Evolutionary conservation across 2,113 vertebrate species (phyloP), one percentile per base, ranked within the genome.

Genomic region (Amblyornis subalaris): DNA sequence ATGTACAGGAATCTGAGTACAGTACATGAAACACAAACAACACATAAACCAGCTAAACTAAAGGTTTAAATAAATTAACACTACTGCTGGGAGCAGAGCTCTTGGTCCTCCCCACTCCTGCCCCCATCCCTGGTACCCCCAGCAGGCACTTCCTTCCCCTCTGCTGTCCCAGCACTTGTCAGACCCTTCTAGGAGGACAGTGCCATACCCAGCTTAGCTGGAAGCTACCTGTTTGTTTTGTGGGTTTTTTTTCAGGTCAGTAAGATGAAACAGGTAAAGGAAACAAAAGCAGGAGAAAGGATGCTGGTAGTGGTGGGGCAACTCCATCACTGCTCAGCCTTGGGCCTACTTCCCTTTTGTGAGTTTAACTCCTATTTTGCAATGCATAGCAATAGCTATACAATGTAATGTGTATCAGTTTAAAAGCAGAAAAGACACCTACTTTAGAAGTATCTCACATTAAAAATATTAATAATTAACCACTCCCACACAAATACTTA

Each of bases 161-260:
- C 35, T 50, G 44, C 25, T 33, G 26, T 28, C 29, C 45, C 57
- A 66, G 19, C 47, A 36, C 25, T 23, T 44, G 28, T 54, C 38
- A 82, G 47, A 58, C 3, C 22, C 22, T 13, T 66, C 21, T 8
- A 61, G 11, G 54, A 64, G 12, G 12, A 65, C 17, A 47, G 23
- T 14, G 58, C 61, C 25, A 54, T 2, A 33, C 9, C 11, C 38
- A 82, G 8, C 14, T 57, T 6, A 2, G 51, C 10, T 25, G 20
- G 38, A 66, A 82, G 62, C 21, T 16, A 15, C 10, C 42, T 21
- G 2, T 24, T 57, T 35, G 12, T 36, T 74, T 47, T 45, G 28
- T 33, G 11, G 7, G 2, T 3, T 1, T 1, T 42, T 35, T 33
- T 23, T 26, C 28, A 5, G 1, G 20, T 54, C 53, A 76, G 24